A percentile compares a stretch with the other conserved stretches of the same genome.
Evolutionary conservation across 2,888 invertebrate species (phyloP).

Genomic region (Pachymerium ferrugineum): DNA sequence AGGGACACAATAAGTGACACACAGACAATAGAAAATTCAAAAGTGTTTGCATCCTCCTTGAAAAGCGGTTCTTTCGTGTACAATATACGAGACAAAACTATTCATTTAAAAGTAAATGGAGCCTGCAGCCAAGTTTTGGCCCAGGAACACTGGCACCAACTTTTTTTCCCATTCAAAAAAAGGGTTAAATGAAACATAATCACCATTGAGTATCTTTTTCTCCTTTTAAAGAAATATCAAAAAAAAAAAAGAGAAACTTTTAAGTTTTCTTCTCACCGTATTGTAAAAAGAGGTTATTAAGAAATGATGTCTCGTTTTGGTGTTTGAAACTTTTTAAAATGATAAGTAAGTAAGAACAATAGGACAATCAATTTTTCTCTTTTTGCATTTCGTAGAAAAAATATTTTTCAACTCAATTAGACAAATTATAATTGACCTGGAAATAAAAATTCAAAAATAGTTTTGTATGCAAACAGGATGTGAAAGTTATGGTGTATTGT

Average conservation of each 20-base stretch:
- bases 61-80: neutral
- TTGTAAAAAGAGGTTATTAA: slow-evolving; percentile 11
- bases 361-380: neutral
- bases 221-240: neutral
- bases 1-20: neutral
- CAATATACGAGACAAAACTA: neutral
- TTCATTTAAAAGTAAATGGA: neutral
- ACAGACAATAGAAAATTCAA: too few relatives aligned
- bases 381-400: neutral
- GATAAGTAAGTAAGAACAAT: slow-evolving; percentile 7
- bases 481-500: too few relatives aligned
- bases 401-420: neutral
- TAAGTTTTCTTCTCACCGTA: too few relatives aligned
- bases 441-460: neutral
- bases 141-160: neutral
- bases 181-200: slow-evolving; percentile 3
- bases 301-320: neutral
- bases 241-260: too few relatives aligned
- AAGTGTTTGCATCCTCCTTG: too few relatives aligned
- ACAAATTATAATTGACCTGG: neutral
- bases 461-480: neutral
- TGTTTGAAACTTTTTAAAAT: too few relatives aligned
- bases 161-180: neutral
- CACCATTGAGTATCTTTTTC: neutral
- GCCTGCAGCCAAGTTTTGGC: neutral